Percentiles rank a stretch among this genome's conserved stretches.
Conservation (phyloP, 2,797 vertebrate genomes). For the Karalla daura region DNA sequence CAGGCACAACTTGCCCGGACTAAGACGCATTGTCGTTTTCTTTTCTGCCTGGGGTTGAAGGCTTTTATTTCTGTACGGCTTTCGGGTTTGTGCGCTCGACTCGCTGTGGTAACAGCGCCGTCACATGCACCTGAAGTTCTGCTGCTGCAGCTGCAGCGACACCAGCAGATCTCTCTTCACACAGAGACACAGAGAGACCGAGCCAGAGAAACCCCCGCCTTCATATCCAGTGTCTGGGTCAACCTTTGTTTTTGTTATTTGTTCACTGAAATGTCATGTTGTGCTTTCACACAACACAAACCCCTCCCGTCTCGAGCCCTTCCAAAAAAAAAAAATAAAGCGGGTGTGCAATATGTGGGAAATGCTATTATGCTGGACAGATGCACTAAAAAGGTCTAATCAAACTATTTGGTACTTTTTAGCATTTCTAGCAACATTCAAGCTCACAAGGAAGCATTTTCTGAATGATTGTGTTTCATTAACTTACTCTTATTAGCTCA, state of each 20-base stretch:
- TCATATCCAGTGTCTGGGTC: neutral
- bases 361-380: neutral
- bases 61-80: slow-evolving; percentile 14
- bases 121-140: neutral
- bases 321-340: neutral
- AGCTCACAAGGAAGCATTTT: too few species aligned
- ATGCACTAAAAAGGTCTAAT: neutral
- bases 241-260: neutral
- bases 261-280: neutral
- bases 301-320: neutral
- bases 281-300: neutral
- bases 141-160: too few species aligned
- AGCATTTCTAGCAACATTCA: neutral
- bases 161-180: neutral
- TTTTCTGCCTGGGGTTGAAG: slow-evolving; percentile 14
- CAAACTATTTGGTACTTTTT: neutral
- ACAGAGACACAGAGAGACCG: neutral
- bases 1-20: slow-evolving; percentile 8
- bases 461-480: neutral
- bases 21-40: slow-evolving; percentile 5
- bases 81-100: slow-evolving; percentile 3
- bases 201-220: neutral
- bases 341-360: neutral
- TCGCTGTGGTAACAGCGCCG: slow-evolving; percentile 14
- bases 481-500: neutral